Evolutionary conservation across 2,888 invertebrate species (phyloP).

Genomic region (Leucophenga maculata): DNA sequence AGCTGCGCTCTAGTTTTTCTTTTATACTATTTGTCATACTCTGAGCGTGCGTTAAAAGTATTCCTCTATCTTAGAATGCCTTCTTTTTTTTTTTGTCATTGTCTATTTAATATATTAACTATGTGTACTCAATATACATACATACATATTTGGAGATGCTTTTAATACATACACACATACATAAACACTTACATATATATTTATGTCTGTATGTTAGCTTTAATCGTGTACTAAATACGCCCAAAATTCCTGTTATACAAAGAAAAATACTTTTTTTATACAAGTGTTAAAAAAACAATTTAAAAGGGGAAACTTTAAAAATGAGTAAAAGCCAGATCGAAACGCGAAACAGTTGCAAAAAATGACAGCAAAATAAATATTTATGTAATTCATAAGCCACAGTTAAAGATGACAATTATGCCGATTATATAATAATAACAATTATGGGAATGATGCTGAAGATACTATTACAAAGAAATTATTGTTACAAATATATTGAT

Average conservation of each 20-base stretch:
- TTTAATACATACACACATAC: constrained; percentile 12
- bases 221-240: neutral
- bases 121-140: neutral
- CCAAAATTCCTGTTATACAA: constrained; percentile 10
- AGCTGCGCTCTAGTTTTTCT: neutral
- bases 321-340: neutral
- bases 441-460: neutral
- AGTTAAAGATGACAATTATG: neutral
- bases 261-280: constrained; percentile 1
- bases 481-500: constrained; percentile 20
- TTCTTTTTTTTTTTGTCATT: neutral
- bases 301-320: neutral
- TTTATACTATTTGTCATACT: neutral
- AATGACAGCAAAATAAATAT: neutral
- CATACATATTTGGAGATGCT: constrained; percentile 9
- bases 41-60: neutral
- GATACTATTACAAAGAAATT: constrained; percentile 11
- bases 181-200: constrained; percentile 1
- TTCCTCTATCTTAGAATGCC: neutral
- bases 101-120: neutral
- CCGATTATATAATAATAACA: neutral
- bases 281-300: neutral
- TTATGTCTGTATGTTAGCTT: constrained; percentile 1
- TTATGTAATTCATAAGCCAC: constrained; percentile 8
- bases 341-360: neutral